Base-by-base conservation (phyloP, 1,140 invertebrate species). In the Brachionus paranguensis region DNA sequence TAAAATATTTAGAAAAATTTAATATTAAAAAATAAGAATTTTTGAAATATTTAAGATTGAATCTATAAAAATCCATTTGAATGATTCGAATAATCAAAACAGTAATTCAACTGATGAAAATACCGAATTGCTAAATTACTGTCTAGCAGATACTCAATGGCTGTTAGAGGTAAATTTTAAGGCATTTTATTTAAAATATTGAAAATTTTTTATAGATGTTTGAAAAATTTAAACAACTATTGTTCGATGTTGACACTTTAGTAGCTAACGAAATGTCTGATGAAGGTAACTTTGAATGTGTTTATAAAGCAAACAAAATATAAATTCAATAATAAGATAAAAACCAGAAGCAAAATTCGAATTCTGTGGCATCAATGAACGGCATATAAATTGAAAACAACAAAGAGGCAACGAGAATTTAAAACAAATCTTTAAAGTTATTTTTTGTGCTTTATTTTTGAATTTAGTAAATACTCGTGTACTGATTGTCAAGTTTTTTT, bases 191-290 rank as follows among this genome's bases (percentile, higher is more conserved):
- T 37, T n/a, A 60, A 47, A 27, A 55, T 8, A 43, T 43, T 53
- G 14, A 64, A 81, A 81, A 41, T 68, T 0, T 24, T 29, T 45
- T 64, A 12, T 10, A 81, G 78, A 60, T 81, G 64, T 81, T 81
- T 47, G 78, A 81, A 29, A 81, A 81, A 41, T 81, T 81, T 64
- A 81, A 81, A 45, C 78, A 81, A 64, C 43, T 81, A 64, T 64
- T 81, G 14, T 81, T 81, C 45, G 78, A 81, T 43, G 64, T 68
- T 64, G 78, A 81, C 78, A 81, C 55, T 29, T 64, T 81, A 24
- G 37, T 81, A 43, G 10, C 53, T 76, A 76, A 50, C 47, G 72
- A 76, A 50, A 47, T 47, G 47, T 47, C 72, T 50, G 47, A 76
- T 24, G 72, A 50, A 72, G 17, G 53, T 60, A 24, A 10, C 20